phyloP scores from a whole-genome alignment of 2,113 vertebrate genomes.

The Apodemus sylvaticus region DNA sequence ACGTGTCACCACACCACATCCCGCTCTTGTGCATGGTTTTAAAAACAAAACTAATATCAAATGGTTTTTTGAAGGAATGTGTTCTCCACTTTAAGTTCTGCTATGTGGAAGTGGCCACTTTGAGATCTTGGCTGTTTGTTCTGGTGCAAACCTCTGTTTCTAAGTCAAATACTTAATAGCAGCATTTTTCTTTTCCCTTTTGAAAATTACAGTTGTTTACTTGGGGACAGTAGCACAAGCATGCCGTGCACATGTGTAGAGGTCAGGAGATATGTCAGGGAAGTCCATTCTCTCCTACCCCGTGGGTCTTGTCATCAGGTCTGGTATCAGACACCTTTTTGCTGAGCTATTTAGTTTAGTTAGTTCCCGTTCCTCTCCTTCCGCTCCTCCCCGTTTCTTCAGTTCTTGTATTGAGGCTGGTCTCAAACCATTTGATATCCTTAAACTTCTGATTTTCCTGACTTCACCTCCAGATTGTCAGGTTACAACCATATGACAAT shows the following conservation, averaged over 20 bases:
- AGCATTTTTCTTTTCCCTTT: background rate
- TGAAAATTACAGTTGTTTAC: background rate
- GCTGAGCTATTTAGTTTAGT: background rate
- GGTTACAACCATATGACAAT: background rate
- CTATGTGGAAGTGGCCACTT: background rate
- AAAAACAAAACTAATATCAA: background rate
- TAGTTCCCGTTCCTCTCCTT: background rate
- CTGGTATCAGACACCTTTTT: background rate
- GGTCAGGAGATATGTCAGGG: background rate
- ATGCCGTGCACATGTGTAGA: no score
- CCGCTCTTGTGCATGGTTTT: background rate
- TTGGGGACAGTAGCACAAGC: background rate
- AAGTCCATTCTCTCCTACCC: background rate
- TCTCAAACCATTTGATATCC: background rate
- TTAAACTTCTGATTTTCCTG: background rate
- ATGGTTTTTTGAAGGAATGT: slow-evolving; percentile 8
- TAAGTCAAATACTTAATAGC: slow-evolving; percentile 12
- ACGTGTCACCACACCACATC: background rate
- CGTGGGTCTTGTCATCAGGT: background rate
- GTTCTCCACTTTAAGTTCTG: background rate
- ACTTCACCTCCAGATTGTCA: background rate
- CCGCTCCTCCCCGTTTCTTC: background rate
- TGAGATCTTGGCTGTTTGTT: background rate
- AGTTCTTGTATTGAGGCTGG: background rate
- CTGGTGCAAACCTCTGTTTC: background rate